Evolutionary conservation across 2,113 vertebrate genomes (phyloP), one percentile per base, ranked within the genome.

Genomic region (Nicator chloris): DNA sequence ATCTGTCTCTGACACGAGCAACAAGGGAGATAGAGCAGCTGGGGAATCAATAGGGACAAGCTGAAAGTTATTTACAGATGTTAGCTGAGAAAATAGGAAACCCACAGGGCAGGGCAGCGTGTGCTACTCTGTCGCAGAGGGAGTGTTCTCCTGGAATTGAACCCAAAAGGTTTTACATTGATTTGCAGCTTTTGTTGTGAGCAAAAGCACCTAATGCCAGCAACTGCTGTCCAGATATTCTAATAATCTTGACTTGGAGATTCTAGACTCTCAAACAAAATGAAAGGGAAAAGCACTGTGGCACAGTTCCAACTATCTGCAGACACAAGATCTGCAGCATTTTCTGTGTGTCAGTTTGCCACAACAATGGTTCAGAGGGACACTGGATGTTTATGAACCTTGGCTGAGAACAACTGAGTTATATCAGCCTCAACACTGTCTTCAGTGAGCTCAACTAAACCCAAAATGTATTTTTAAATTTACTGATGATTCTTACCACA

Each of bases 21-120:
- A 49, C 65, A 82, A 84, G 94, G 86, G 86, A 96, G 83, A 89
- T 0, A 37, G 88, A 96, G 82, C 92, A 96, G 94, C 90, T 94
- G 92, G 64, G 64, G 93, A 96, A 96, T 95, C 94, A 93, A 75
- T 16, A 94, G 82, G 85, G 93, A 95, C 94, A 96, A 89, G 92
- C 86, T 84, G 82, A 78, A 94, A 95, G 92, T 94, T 96, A 96
- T 82, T 97, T 95, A 96, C 93, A 96, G 95, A 94, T 93, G 92
- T 92, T 90, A 93, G 64, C 68, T 1, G 21, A 86, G 86, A 95
- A 96, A 93, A 90, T 42, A 54, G 75, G 92, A 94, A 96, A 78
- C 37, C 30, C 21, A 0, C 60, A 83, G 80, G 95, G 90, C 85
- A 53, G 76, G 61, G 61, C 35, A 88, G 56, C 0, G 0, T 35